Conservation (phyloP, 2,797 vertebrate species). For the Discoglossus pictus region DNA sequence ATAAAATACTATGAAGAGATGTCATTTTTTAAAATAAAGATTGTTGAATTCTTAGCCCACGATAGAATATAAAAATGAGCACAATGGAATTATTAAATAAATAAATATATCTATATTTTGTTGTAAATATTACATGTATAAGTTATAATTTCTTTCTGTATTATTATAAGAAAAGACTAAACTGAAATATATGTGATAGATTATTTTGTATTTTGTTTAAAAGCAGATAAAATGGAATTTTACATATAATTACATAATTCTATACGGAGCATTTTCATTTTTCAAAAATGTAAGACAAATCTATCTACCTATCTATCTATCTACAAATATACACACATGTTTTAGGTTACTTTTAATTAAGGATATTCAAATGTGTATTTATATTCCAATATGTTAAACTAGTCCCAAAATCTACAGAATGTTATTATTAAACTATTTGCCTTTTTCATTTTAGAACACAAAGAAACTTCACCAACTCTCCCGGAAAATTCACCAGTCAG, state of each 20-base stretch:
- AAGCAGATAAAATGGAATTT: slow-evolving; percentile 36
- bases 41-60: no score
- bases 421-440: not conserved
- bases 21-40: not conserved
- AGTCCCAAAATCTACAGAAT: not conserved
- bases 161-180: no score
- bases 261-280: not conserved
- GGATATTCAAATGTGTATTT: slow-evolving; percentile 1
- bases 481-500: slow-evolving; percentile 59
- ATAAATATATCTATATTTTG: no score
- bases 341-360: not conserved
- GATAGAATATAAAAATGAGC: no score
- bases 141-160: no score
- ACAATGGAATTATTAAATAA: no score
- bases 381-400: no score
- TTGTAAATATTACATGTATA: no score
- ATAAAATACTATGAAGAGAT: not conserved
- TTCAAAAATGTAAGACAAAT: not conserved
- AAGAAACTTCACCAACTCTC: slow-evolving; percentile 60
- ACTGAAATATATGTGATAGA: not conserved
- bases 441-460: slow-evolving; percentile 52
- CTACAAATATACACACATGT: not conserved
- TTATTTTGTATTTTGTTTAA: not conserved
- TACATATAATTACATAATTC: not conserved
- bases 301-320: not conserved